These are phyloP conservation scores for Reticulitermes lucifugus DNA, from an alignment of 2,888 invertebrate species.

Conservation along the genomic window DNA sequence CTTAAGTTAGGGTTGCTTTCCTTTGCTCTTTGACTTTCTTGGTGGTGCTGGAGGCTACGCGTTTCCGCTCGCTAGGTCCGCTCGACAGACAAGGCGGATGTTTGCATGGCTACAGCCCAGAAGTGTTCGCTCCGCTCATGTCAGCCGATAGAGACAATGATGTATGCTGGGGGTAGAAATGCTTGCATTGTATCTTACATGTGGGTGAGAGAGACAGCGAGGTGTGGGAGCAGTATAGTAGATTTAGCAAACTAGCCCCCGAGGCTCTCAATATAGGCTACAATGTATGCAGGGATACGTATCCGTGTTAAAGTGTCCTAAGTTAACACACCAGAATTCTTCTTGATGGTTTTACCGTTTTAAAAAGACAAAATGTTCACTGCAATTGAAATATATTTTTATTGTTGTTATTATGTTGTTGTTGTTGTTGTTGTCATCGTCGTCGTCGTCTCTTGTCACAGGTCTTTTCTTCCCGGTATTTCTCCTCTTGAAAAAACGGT, in stretches of 20 bases:
- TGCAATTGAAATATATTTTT: no score
- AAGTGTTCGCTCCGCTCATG: conserved; percentile 23
- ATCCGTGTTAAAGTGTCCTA: not conserved
- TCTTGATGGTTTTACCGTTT: not conserved
- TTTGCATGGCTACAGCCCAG: conserved; percentile 42
- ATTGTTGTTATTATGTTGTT: no score
- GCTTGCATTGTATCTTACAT: conserved; percentile 38
- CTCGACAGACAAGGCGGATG: conserved; percentile 48
- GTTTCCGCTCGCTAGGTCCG: conserved; percentile 48
- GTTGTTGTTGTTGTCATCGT: no score
- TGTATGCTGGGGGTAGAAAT: conserved; percentile 31
- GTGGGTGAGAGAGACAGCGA: not conserved
- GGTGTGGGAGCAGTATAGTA: conserved; percentile 9
- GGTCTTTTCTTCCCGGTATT: no score
- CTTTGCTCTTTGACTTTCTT: conserved; percentile 35
- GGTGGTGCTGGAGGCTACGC: conserved; percentile 44
- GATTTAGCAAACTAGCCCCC: conserved; percentile 36
- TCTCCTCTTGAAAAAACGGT: no score
- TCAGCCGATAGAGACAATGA: conserved; percentile 37
- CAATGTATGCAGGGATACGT: conserved; percentile 3
- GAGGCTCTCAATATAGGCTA: conserved; percentile 40
- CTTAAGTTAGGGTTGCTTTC: conserved; percentile 14
- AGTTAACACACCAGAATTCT: not conserved
- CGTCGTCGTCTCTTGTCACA: no score
- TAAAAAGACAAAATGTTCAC: no score